These are phyloP conservation scores for Alentia gelatinosa DNA, from an alignment of 2,888 invertebrate species.

Conservation along the genomic window DNA sequence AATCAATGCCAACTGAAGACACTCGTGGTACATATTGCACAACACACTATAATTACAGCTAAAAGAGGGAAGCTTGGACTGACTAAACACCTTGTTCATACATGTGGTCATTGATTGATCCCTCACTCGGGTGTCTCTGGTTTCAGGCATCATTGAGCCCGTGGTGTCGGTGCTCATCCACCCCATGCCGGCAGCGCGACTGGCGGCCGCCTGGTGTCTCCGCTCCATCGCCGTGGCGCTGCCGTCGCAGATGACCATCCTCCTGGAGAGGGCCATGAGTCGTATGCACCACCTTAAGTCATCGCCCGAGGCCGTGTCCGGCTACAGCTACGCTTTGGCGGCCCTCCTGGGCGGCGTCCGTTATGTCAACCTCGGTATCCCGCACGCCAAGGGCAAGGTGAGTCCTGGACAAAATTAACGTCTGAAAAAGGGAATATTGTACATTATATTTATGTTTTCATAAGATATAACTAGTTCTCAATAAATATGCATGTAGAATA, in stretches of 20 bases:
- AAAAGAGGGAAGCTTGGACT: too few species aligned
- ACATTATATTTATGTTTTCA: too few species aligned
- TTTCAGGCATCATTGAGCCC: slow-evolving; percentile 87
- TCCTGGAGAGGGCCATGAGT: slow-evolving; percentile 87
- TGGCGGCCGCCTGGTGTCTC: slow-evolving; percentile 97
- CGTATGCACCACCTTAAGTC: slow-evolving; percentile 87
- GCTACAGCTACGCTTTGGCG: slow-evolving; percentile 96
- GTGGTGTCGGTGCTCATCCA: slow-evolving; percentile 93
- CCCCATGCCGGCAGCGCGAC: slow-evolving; percentile 91
- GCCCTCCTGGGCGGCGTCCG: slow-evolving; percentile 93
- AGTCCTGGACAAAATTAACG: too few species aligned
- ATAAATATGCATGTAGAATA: too few species aligned
- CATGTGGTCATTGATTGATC: too few species aligned
- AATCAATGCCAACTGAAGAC: too few species aligned
- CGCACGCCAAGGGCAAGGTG: slow-evolving; percentile 97
- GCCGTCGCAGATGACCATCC: slow-evolving; percentile 95
- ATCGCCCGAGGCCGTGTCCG: slow-evolving; percentile 86
- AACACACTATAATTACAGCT: too few species aligned
- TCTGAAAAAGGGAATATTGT: too few species aligned
- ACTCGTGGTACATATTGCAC: too few species aligned
- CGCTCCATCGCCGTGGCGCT: slow-evolving; percentile 95
- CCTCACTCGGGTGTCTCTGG: too few species aligned
- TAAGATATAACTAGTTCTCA: too few species aligned
- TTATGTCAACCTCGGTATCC: slow-evolving; percentile 87
- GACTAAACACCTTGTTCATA: too few species aligned